Evolutionary conservation across 2,797 vertebrate genomes (phyloP).

Genomic region (Phylloscopus collybita): DNA sequence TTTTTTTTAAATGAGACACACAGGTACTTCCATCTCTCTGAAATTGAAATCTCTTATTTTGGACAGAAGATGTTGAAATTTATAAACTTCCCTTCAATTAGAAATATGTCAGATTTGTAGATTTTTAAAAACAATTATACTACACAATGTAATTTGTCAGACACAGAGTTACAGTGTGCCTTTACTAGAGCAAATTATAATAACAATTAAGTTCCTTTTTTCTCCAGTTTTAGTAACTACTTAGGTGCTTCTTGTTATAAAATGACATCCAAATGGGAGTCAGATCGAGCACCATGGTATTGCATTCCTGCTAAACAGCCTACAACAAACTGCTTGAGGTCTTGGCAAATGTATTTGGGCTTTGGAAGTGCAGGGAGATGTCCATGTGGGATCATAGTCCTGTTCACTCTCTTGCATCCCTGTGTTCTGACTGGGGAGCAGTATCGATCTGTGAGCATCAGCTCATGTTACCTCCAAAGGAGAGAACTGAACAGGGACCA

Average conservation of each 20-base stretch:
- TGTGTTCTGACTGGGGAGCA: neutral
- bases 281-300: neutral
- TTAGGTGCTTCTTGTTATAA: neutral
- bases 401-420: neutral
- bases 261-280: neutral
- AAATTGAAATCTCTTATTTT: neutral
- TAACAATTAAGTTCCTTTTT: neutral
- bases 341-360: neutral
- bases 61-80: neutral
- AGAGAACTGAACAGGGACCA: neutral
- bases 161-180: neutral
- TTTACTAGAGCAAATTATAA: neutral
- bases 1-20: neutral
- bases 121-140: neutral
- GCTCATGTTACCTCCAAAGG: neutral
- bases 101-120: neutral
- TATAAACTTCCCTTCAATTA: neutral
- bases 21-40: neutral
- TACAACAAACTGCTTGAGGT: neutral
- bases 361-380: neutral
- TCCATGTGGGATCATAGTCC: rapidly evolving
- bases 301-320: neutral
- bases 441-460: neutral
- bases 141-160: neutral
- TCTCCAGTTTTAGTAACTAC: neutral